Conservation (phyloP, 2,888 invertebrate species). For the Erynnis tages region DNA sequence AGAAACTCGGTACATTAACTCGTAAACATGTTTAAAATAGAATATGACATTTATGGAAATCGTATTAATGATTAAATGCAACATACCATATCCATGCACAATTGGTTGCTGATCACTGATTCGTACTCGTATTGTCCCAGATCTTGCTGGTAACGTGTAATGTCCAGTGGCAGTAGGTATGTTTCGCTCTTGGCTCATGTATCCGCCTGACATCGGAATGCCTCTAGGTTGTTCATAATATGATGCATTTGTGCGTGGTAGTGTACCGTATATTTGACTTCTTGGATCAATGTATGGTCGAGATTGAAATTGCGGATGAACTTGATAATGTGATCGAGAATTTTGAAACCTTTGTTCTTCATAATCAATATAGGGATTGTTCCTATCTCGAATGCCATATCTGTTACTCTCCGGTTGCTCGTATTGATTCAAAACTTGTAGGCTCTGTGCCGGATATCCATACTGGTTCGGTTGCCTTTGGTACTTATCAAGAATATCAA, state of each 20-base stretch:
- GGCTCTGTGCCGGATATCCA: slow-evolving; percentile 69
- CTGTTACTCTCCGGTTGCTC: slow-evolving; percentile 46
- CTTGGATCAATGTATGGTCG: slow-evolving; percentile 49
- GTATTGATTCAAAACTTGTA: slow-evolving; percentile 64
- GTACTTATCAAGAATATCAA: slow-evolving; percentile 67
- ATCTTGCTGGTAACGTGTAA: slow-evolving; percentile 62
- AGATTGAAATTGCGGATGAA: slow-evolving; percentile 47
- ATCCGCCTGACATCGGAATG: slow-evolving; percentile 8
- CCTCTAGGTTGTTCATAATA: slow-evolving; percentile 13
- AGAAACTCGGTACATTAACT: no score
- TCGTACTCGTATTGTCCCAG: slow-evolving; percentile 64
- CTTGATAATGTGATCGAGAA: slow-evolving; percentile 40
- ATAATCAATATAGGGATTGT: slow-evolving; percentile 57
- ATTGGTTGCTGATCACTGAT: slow-evolving; percentile 67
- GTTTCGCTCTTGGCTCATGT: slow-evolving; percentile 40
- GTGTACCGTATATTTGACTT: slow-evolving; percentile 53
- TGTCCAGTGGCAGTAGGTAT: slow-evolving; percentile 46
- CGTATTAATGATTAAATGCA: no score
- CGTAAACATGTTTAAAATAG: no score
- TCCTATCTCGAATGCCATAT: slow-evolving; percentile 44
- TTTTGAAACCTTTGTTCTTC: slow-evolving; percentile 47
- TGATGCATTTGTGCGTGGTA: slow-evolving; percentile 47
- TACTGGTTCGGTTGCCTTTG: slow-evolving; percentile 58
- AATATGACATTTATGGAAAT: no score
- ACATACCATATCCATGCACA: slow-evolving; percentile 72